These are phyloP conservation scores for Agrochola litura DNA, from an alignment of 2,888 invertebrate species.

Conservation along the genomic window DNA sequence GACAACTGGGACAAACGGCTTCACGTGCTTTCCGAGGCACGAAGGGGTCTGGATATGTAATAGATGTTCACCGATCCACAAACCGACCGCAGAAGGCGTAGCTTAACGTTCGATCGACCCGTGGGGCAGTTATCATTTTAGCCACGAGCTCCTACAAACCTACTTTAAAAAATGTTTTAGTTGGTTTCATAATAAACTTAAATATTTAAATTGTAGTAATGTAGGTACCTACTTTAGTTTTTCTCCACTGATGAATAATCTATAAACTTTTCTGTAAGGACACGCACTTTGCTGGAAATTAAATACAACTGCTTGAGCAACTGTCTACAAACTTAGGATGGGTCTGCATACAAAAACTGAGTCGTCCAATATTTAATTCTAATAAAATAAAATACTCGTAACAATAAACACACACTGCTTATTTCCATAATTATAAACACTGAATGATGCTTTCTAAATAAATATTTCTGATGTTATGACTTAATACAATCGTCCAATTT, in stretches of 20 bases:
- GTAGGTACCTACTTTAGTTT: not conserved
- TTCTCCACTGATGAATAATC: not conserved
- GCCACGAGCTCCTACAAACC: not conserved
- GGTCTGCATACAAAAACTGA: not conserved
- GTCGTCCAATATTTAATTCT: not conserved
- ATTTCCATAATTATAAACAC: not conserved
- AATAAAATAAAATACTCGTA: not conserved
- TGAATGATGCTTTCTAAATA: not conserved
- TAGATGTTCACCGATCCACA: not conserved
- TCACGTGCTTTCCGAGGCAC: not conserved
- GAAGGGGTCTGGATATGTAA: too few relatives aligned
- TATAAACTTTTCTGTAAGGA: not conserved
- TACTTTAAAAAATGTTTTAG: not conserved
- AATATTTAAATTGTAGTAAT: not conserved
- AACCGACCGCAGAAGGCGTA: not conserved
- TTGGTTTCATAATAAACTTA: not conserved
- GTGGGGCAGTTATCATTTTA: not conserved
- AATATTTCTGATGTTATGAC: not conserved
- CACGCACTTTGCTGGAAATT: too few relatives aligned
- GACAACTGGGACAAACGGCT: not conserved
- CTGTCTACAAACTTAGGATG: not conserved
- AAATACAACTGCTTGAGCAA: not conserved
- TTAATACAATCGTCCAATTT: not conserved
- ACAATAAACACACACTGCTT: conserved; percentile 18
- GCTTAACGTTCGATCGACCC: not conserved